Base-by-base conservation (phyloP, 2,113 vertebrate genomes). In the Numida meleagris region DNA sequence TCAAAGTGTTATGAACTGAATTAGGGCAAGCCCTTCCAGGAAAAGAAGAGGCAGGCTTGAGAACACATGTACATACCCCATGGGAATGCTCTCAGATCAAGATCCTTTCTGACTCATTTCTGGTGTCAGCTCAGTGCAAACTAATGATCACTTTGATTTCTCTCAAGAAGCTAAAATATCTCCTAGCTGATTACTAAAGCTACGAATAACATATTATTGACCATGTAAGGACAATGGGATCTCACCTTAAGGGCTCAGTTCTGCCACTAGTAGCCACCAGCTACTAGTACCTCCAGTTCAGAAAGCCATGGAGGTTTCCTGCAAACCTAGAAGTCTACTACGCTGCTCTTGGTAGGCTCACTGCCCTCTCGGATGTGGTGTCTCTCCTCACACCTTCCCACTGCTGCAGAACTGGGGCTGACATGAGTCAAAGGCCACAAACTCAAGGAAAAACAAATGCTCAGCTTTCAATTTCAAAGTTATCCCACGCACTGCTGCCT, bases 81-180 rank as follows among this genome's bases (percentile, higher is more conserved):
- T 5, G 53, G 80, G 55, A 71, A 86, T 80, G 67, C 21, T 88
- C 85, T 88, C 78, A 89, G 58, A 89, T 82, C 72, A 81, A 67
- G 82, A 91, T 59, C 19, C n/a, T 67, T 89, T 88, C 89, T 87
- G 51, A 90, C 33, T 94, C 45, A 82, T 91, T 89, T 93, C 75
- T 91, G 75, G 34, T 93, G 86, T 90, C 92, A 93, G 50, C 34
- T 82, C 72, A 55, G 9, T 50, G 45, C 65, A 96, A 91, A 33
- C 9, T 90, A 91, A 93, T 68, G 53, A 88, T 95, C 79, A 40
- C 50, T 94, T 65, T n/a, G 31, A 79, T 71, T 91, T 90, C 86
- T 71, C 63, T 66, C 74, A 80, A 89, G 90, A 90, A 77, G 50
- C 5, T 72, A 71, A 84, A 58, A 75, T 89, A 81, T 75, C 51